These are phyloP conservation scores for Heliconius erato DNA, from an alignment of 2,888 invertebrate species.

Conservation along the genomic window DNA sequence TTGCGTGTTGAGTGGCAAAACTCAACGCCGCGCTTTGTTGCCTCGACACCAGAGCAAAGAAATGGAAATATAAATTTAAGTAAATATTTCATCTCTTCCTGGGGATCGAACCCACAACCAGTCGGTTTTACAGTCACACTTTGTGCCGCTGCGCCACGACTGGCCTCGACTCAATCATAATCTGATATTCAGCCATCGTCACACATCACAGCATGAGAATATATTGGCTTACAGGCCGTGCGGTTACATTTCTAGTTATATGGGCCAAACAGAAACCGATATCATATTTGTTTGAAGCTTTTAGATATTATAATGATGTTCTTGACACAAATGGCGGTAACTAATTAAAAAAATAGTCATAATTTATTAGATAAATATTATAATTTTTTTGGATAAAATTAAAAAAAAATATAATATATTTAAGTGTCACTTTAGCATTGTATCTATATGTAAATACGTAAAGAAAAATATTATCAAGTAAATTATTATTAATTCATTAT, in stretches of 20 bases:
- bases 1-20: too few species aligned
- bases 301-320: constrained; percentile 5
- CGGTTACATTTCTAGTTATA: constrained; percentile 51
- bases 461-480: too few species aligned
- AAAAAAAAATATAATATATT: neutral
- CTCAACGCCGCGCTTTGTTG: too few species aligned
- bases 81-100: too few species aligned
- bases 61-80: too few species aligned
- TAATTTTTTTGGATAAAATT: neutral
- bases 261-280: constrained; percentile 42
- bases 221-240: constrained; percentile 51
- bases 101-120: too few species aligned
- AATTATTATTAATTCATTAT: too few species aligned
- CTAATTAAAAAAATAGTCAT: neutral
- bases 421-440: neutral
- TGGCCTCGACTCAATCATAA: neutral
- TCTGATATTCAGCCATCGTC: constrained; percentile 46
- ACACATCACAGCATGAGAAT: constrained; percentile 51
- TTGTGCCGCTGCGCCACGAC: too few species aligned
- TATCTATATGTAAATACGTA: neutral
- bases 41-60: too few species aligned
- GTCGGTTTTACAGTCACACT: too few species aligned
- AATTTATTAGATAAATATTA: neutral
- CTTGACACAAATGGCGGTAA: neutral
- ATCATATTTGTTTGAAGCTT: constrained; percentile 27